phyloP scores from a whole-genome alignment of 2,113 vertebrate genomes.

The Corapipo altera region DNA sequence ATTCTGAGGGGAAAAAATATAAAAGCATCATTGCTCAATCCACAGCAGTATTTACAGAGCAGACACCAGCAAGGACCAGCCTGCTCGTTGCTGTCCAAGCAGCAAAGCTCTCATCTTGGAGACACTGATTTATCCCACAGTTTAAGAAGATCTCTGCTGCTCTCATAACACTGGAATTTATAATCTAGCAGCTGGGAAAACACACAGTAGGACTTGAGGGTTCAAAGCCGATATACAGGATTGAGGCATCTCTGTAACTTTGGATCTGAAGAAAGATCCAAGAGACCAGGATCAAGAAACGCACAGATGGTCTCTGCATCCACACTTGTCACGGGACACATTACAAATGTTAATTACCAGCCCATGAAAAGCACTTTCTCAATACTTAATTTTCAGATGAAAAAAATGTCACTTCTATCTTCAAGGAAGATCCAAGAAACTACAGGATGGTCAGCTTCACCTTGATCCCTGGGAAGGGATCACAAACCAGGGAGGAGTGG shows the following conservation, averaged over 20 bases:
- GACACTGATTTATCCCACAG: neutral
- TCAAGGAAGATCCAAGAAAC: neutral
- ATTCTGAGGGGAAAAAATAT: neutral
- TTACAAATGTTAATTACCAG: neutral
- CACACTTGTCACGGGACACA: neutral
- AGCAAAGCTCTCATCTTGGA: neutral
- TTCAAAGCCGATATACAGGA: neutral
- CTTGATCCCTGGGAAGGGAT: neutral
- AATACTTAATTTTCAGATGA: neutral
- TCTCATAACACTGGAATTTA: neutral
- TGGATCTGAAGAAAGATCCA: neutral
- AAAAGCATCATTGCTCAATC: neutral
- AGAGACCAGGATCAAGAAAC: neutral
- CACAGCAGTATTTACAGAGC: neutral
- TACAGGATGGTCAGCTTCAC: neutral
- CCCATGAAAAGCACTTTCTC: neutral
- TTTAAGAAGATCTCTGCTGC: neutral
- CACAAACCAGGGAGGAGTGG: neutral
- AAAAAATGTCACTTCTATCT: neutral
- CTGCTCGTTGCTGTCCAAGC: neutral
- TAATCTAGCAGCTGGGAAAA: neutral
- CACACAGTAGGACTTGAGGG: neutral
- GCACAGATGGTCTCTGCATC: neutral
- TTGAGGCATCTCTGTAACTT: neutral
- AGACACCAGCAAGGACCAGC: neutral